phyloP scores from a whole-genome alignment of 2,113 vertebrate genomes.

The Capra hircus region DNA sequence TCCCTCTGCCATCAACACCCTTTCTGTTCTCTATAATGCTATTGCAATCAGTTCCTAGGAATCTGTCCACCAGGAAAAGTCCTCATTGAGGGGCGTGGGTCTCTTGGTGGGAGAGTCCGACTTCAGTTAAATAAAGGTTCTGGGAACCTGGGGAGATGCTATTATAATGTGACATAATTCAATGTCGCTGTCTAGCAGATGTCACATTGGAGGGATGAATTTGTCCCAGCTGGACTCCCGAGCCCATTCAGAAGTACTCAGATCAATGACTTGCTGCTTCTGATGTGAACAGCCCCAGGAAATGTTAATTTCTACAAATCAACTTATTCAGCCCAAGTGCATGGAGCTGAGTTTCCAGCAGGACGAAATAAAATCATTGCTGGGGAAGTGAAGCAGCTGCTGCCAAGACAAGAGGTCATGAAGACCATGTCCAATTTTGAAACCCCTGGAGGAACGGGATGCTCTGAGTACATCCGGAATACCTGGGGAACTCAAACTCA shows the following conservation, averaged over 20 bases:
- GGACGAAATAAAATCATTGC: conserved; percentile 48
- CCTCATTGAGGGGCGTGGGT: neutral
- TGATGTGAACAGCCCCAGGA: conserved; percentile 49
- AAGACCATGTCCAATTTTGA: no score
- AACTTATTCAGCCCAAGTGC: conserved; percentile 62
- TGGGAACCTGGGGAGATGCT: conserved; percentile 17
- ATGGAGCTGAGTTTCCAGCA: conserved; percentile 60
- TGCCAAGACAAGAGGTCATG: neutral
- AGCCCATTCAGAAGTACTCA: conserved; percentile 16
- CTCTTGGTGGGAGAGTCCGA: neutral
- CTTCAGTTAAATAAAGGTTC: conserved; percentile 37
- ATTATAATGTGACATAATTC: conserved; percentile 50
- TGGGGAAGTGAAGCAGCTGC: conserved; percentile 7
- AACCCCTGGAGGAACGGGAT: rapidly evolving
- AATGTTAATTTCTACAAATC: conserved; percentile 69
- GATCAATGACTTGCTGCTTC: conserved; percentile 57
- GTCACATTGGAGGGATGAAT: conserved; percentile 56
- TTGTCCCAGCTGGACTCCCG: conserved; percentile 60
- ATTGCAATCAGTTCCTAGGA: neutral
- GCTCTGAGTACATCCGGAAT: neutral
- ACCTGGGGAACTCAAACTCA: neutral
- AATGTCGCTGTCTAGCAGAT: conserved; percentile 55
- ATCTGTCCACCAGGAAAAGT: neutral
- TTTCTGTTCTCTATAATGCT: neutral
- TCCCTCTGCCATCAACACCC: neutral